Evolutionary conservation across 2,113 vertebrate genomes (phyloP).

Genomic region (Calcarius ornatus): DNA sequence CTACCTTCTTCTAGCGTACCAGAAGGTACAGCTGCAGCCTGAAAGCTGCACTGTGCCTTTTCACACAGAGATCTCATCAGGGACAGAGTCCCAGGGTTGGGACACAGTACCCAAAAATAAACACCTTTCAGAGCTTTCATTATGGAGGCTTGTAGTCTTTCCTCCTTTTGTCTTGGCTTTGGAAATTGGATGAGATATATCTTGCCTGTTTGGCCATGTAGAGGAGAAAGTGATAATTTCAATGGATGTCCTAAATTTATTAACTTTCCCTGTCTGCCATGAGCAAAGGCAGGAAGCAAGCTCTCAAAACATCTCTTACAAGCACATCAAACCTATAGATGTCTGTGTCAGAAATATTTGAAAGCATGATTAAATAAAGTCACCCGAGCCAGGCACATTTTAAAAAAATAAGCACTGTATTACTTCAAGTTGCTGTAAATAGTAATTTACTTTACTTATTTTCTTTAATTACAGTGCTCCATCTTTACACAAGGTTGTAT

Average conservation of each 20-base stretch:
- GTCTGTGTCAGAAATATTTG: not conserved
- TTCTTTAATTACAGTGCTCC: conserved; percentile 52
- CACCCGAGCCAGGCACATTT: not conserved
- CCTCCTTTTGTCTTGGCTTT: not conserved
- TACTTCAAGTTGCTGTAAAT: conserved; percentile 43
- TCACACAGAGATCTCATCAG: conserved; percentile 77
- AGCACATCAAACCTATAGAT: not conserved
- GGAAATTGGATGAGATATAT: not conserved
- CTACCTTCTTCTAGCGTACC: conserved; percentile 79
- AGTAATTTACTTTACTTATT: conserved; percentile 63
- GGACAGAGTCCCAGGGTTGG: conserved; percentile 65
- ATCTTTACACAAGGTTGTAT: conserved; percentile 52
- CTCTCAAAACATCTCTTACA: not conserved
- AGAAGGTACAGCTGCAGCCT: conserved; percentile 62
- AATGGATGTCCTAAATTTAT: not conserved
- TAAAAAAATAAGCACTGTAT: not conserved
- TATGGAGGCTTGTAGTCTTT: not conserved
- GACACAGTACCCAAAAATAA: conserved; percentile 64
- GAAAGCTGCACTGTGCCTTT: conserved; percentile 76
- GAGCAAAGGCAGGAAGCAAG: not conserved
- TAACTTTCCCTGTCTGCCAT: conserved; percentile 8
- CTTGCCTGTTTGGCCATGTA: not conserved
- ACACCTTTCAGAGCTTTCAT: conserved; percentile 29
- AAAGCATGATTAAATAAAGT: conserved; percentile 2
- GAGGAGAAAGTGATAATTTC: conserved; percentile 10